phyloP scores from a whole-genome alignment of 2,888 invertebrate genomes.

The Cremastobaeus sp. region DNA sequence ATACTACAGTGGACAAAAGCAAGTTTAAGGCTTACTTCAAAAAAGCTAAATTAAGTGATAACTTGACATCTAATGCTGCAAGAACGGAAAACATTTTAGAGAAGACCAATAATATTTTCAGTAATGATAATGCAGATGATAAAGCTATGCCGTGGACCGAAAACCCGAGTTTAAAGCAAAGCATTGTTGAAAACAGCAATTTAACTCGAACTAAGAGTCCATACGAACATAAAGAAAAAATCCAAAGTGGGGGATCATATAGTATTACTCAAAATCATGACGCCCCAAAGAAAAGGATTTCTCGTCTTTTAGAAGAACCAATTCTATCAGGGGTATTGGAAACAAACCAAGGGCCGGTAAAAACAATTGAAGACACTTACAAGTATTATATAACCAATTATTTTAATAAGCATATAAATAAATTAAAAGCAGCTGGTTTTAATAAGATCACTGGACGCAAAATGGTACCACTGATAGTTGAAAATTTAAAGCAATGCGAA shows the following conservation, averaged over 20 bases:
- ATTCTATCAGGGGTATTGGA: no score
- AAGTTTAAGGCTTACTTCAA: slow-evolving; percentile 41
- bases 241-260: no score
- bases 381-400: slow-evolving; percentile 13
- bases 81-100: background rate
- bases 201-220: no score
- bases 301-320: no score
- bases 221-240: no score
- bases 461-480: slow-evolving; percentile 8
- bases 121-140: background rate
- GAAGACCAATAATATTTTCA: background rate
- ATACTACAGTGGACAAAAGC: slow-evolving; percentile 29
- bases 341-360: background rate
- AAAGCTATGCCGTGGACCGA: no score
- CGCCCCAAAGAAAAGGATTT: no score
- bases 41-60: slow-evolving; percentile 23
- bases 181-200: no score
- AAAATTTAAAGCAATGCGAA: slow-evolving; percentile 31
- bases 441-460: slow-evolving; percentile 4
- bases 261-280: no score
- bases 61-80: background rate
- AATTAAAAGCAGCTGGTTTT: slow-evolving; percentile 6
- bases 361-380: slow-evolving; percentile 1
- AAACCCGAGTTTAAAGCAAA: no score
- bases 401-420: slow-evolving; percentile 11